A percentile compares a stretch with the other conserved stretches of the same genome.
These are phyloP conservation scores for Trileptium ribeirensis DNA, from an alignment of 2,888 invertebrate genomes.

Conservation along the genomic window DNA sequence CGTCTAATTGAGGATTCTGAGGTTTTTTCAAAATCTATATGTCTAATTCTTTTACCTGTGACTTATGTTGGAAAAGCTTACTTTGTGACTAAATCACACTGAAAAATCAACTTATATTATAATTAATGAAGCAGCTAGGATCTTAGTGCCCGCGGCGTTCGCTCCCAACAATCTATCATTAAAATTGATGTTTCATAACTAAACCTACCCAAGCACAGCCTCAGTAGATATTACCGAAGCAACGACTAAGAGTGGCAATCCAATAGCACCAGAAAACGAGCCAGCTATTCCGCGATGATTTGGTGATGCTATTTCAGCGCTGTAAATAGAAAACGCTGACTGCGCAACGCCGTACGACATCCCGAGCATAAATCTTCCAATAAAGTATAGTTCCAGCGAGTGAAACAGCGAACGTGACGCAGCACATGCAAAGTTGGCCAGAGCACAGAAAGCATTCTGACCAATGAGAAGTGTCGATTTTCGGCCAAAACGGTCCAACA, in stretches of 20 bases:
- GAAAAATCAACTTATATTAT: too few relatives aligned
- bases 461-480: background rate
- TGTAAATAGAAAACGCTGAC: background rate
- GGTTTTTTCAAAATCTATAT: too few relatives aligned
- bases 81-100: too few relatives aligned
- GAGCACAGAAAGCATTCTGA: background rate
- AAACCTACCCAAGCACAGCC: background rate
- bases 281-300: background rate
- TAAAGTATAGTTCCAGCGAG: background rate
- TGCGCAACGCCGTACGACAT: background rate
- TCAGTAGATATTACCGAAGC: background rate
- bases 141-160: too few relatives aligned
- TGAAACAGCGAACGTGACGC: background rate
- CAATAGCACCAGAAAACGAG: background rate
- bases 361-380: background rate
- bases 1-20: too few relatives aligned
- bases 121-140: too few relatives aligned
- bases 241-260: background rate
- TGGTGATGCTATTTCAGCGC: background rate
- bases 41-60: too few relatives aligned
- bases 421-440: background rate
- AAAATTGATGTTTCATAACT: too few relatives aligned
- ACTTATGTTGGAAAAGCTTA: too few relatives aligned
- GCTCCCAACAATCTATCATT: too few relatives aligned
- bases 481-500: background rate